Conservation (phyloP, 2,113 vertebrate species). For the Callochromis pleurospilus region DNA sequence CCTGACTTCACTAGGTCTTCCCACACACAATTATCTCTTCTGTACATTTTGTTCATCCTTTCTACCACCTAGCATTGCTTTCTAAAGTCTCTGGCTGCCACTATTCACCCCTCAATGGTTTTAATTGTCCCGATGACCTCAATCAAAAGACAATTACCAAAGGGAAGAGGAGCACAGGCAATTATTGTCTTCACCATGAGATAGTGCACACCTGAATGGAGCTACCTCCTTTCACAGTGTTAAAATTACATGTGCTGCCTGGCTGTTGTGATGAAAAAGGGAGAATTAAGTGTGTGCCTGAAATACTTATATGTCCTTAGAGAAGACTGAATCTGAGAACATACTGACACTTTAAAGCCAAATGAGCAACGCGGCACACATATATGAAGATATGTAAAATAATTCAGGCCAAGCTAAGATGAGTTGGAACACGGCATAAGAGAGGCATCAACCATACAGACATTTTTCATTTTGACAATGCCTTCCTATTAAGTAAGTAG, state of each 20-base stretch:
- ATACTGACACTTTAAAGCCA: conserved; percentile 41
- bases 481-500: neutral
- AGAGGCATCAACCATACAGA: neutral
- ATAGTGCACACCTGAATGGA: conserved; percentile 84
- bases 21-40: conserved; percentile 6
- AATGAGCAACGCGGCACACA: neutral
- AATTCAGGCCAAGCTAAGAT: conserved; percentile 34
- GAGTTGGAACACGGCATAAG: conserved; percentile 29
- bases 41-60: conserved; percentile 61
- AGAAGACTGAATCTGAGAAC: conserved; percentile 27
- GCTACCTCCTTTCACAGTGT: conserved; percentile 72
- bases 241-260: conserved; percentile 75
- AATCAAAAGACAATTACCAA: conserved; percentile 97
- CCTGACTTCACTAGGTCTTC: conserved; percentile 12
- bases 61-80: conserved; percentile 22
- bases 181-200: conserved; percentile 83
- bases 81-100: conserved; percentile 50
- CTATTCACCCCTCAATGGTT: conserved; percentile 77
- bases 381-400: neutral
- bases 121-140: conserved; percentile 95
- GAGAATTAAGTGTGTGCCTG: conserved; percentile 20
- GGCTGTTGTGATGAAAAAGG: conserved; percentile 6
- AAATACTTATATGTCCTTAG: conserved; percentile 38
- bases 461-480: neutral
- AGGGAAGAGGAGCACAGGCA: conserved; percentile 74